Evolutionary conservation across 1,140 invertebrate genomes (phyloP), one percentile per base, ranked within the genome.

Genomic region (Brachionus rubens): DNA sequence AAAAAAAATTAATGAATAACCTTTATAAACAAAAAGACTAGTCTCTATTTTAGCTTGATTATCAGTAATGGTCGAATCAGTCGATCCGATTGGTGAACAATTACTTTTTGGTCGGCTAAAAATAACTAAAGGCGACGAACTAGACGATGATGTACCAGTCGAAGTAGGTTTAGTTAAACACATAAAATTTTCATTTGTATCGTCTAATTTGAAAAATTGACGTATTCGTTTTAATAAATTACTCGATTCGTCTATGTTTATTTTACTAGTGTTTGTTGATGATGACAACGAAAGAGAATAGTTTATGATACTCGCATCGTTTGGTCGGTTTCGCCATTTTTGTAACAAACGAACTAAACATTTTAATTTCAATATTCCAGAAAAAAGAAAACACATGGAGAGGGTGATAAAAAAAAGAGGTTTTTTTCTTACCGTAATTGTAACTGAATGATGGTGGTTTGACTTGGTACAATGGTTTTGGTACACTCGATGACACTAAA

Each of bases 211-310:
- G 36, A 65, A 65, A 43, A 65, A 65, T 10, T 65, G n/a, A 4
- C 59, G 16, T 12, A 65, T 65, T 14, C 59, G 33, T 12, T 24
- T 65, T 10, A 65, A 24, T 12, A 65, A 26, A 43, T 41, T 65
- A 65, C 59, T 65, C 24, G 59, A 65, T 36, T 65, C 59, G 16
- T 65, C 59, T 65, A 65, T 41, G 21, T 65, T 65, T 43, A 65
- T 65, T 65, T 65, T 65, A 65, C 59, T 65, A 65, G 33, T 59
- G 36, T 59, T 33, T 59, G 54, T 16, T 19, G 54, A 36, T 40
- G 54, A 59, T n/a, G 54, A 59, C n/a, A 33, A 33, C 3, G 54
- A 59, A 26, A 59, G 19, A 16, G 54, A 59, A 16, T 33, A 59
- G 9, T 65, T 46, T 1, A 21, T 36, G 12, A 4, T 65, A n/a